Percentiles rank a stretch among this genome's conserved stretches.
phyloP scores from a whole-genome alignment of 2,797 vertebrate genomes.

The Spea hammondii region DNA sequence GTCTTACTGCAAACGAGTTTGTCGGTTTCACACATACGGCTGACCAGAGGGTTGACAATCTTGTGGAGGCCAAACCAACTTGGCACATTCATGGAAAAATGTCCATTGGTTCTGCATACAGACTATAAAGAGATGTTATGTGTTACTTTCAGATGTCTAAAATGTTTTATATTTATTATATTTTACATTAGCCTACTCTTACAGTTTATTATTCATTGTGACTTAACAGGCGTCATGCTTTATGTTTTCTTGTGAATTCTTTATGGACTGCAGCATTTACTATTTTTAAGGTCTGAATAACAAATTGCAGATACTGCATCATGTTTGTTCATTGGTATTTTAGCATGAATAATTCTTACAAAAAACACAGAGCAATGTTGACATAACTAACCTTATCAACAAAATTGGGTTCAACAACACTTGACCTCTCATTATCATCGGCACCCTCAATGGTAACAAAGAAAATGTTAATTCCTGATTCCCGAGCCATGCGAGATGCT shows the following conservation, averaged over 20 bases:
- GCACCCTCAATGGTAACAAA: slow-evolving; percentile 94
- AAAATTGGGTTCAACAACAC: slow-evolving; percentile 83
- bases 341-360: not conserved
- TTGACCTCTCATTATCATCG: slow-evolving; percentile 83
- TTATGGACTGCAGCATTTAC: no score
- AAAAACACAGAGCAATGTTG: rapidly evolving
- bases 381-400: slow-evolving; percentile 84
- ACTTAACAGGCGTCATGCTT: no score
- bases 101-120: slow-evolving; percentile 89
- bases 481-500: slow-evolving; percentile 85
- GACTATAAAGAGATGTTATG: slow-evolving; percentile 70
- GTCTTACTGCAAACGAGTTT: slow-evolving; percentile 94
- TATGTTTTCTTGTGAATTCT: no score
- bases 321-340: no score
- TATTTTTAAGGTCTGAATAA: no score
- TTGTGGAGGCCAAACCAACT: slow-evolving; percentile 92
- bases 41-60: slow-evolving; percentile 83
- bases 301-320: no score
- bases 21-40: slow-evolving; percentile 84
- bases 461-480: slow-evolving; percentile 97
- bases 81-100: slow-evolving; percentile 81
- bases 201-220: no score
- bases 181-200: no score
- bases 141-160: not conserved
- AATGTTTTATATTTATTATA: no score